Evolutionary conservation across 2,113 vertebrate genomes (phyloP), one percentile per base, ranked within the genome.

Genomic region (Callionymus lyra): DNA sequence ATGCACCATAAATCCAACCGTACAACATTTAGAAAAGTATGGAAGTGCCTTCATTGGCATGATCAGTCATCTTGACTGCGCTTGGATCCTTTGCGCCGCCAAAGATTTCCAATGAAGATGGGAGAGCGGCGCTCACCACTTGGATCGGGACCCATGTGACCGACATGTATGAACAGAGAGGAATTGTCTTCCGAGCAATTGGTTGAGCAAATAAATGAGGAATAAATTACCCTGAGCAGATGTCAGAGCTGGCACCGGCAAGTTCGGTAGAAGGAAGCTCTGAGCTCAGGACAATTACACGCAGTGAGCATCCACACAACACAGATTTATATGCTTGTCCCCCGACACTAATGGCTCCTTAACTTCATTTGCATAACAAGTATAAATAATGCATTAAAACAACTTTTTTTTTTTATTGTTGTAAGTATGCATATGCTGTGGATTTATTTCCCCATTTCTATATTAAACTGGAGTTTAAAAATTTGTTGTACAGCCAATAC

Each of bases 131-230:
- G 27, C n/a, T 11, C 41, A 41, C 38, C 63, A 70, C 35, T 53
- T 47, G 59, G 63, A 65, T 72, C 53, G 54, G 62, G 64, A 69
- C 67, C 53, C 60, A 77, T 70, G 66, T 80, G 77, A 77, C 70
- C 70, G 75, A 77, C 48, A 49, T 61, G 56, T 52, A 56, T 48
- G 62, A 71, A 70, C 68, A 74, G 50, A 70, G 63, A 68, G 73
- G 65, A 74, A 70, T 80, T 80, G 77, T 72, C 63, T 73, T 60
- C 61, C 56, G 56, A 74, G 68, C 53, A 69, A 80, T 72, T 77
- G 68, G 61, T 70, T 46, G 68, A 69, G 66, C 69, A 67, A 75
- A 75, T 77, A 70, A 74, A 71, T 73, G 49, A 77, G 53, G 64
- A 75, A 77, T 74, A 66, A 63, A 72, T 72, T 66, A 72, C 68